Conservation (phyloP, 2,797 vertebrate species). For the Lacerta bilineata region DNA sequence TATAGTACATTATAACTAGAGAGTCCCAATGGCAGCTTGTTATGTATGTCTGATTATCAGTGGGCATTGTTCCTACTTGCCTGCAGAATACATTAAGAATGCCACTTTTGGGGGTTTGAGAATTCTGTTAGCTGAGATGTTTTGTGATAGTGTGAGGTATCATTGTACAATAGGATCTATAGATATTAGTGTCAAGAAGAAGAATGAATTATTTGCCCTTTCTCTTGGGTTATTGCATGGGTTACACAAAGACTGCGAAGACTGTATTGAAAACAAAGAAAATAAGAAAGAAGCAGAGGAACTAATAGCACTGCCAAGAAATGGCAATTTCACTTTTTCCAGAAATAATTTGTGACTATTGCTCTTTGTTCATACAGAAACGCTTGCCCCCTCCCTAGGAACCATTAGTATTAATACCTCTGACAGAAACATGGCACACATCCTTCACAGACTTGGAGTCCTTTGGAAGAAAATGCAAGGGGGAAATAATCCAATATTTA, state of each 20-base stretch:
- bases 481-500: no score
- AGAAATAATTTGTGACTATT: conserved; percentile 39
- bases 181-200: conserved; percentile 81
- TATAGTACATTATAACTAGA: neutral
- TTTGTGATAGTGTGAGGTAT: conserved; percentile 67
- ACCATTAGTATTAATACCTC: conserved; percentile 45
- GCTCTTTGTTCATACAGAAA: neutral
- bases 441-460: conserved; percentile 27
- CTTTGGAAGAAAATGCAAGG: no score
- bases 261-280: conserved; percentile 78
- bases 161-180: conserved; percentile 70
- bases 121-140: conserved; percentile 68
- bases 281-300: conserved; percentile 34
- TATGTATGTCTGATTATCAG: conserved; percentile 50
- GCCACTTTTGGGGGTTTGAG: conserved; percentile 68
- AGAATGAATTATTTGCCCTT: conserved; percentile 77
- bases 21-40: conserved; percentile 21
- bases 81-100: conserved; percentile 64
- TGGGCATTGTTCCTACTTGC: conserved; percentile 55
- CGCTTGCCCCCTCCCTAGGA: conserved; percentile 29
- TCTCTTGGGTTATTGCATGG: conserved; percentile 75
- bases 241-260: conserved; percentile 72
- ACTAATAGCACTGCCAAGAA: conserved; percentile 34
- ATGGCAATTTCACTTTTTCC: conserved; percentile 52
- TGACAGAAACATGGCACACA: conserved; percentile 44